A percentile compares a stretch with the other conserved stretches of the same genome.
phyloP scores from a whole-genome alignment of 2,113 vertebrate genomes.

The Porphyrio hochstetteri region DNA sequence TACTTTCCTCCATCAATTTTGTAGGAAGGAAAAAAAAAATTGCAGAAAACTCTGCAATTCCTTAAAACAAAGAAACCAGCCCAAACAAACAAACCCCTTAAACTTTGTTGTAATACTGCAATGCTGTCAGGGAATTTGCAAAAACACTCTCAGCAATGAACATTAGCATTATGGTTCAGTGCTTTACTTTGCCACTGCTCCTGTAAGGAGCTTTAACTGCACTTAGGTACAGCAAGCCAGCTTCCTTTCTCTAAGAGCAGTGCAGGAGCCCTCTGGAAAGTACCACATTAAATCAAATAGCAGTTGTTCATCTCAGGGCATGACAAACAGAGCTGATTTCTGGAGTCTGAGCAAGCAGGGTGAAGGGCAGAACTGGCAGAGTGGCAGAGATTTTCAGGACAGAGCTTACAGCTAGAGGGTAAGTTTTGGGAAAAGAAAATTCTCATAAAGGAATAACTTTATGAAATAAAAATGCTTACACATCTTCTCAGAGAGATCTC shows the following conservation, averaged over 20 bases:
- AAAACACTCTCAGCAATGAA: neutral
- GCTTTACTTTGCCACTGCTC: neutral
- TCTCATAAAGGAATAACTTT: neutral
- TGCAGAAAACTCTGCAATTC: neutral
- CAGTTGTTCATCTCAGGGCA: too few species aligned
- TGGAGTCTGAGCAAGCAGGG: neutral
- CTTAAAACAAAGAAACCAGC: neutral
- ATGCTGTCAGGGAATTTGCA: neutral
- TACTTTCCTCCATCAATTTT: neutral
- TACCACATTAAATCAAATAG: neutral
- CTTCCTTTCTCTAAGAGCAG: neutral
- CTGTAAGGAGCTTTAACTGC: neutral
- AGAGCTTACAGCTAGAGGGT: neutral
- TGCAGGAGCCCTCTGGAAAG: neutral
- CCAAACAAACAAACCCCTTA: neutral
- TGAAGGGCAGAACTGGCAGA: neutral
- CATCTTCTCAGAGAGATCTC: neutral
- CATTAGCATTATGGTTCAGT: too few species aligned
- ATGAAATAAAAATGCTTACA: neutral
- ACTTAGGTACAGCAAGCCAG: accelerated
- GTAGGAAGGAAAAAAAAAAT: neutral
- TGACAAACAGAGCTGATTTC: neutral
- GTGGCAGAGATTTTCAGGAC: neutral
- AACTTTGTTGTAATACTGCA: neutral
- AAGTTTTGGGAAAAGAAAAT: neutral